Evolutionary conservation across 1,140 invertebrate genomes (phyloP).

Genomic region (Pseudomyrmex gracilis): DNA sequence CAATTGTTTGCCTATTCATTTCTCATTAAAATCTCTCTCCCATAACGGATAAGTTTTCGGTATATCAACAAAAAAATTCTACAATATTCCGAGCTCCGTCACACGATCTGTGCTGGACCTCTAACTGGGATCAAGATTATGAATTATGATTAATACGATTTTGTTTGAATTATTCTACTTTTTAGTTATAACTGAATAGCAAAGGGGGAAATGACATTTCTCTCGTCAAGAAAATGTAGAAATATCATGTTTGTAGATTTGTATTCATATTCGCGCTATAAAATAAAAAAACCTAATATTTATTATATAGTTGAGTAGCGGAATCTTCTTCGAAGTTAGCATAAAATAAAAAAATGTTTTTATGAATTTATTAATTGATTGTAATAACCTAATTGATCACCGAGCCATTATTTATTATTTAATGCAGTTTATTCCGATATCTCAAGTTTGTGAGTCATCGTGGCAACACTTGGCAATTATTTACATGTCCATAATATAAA

Average conservation of each 20-base stretch:
- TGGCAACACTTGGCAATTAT: too few relatives aligned
- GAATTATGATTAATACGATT: conserved; percentile 39
- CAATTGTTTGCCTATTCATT: conserved; percentile 34
- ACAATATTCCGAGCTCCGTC: conserved; percentile 64
- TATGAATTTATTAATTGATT: too few relatives aligned
- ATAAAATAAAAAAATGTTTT: too few relatives aligned
- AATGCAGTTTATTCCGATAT: too few relatives aligned
- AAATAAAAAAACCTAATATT: conserved; percentile 54
- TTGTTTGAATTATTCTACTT: conserved; percentile 62
- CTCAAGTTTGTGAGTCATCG: too few relatives aligned
- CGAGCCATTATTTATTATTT: too few relatives aligned
- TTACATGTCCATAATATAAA: too few relatives aligned
- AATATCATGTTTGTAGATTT: conserved; percentile 40
- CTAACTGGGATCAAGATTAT: conserved; percentile 38
- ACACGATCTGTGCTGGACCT: conserved; percentile 59
- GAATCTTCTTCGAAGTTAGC: too few relatives aligned
- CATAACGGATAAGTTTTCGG: conserved; percentile 41
- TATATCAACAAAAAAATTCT: conserved; percentile 64
- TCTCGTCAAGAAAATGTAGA: conserved; percentile 62
- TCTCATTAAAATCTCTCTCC: conserved; percentile 57
- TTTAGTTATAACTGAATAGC: conserved; percentile 56
- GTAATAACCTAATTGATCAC: too few relatives aligned
- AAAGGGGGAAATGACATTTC: conserved; percentile 63
- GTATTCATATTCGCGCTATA: conserved; percentile 43
- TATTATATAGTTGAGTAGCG: background rate